Conservation (phyloP, 2,797 vertebrate genomes). For the Enteromius viviparus region DNA sequence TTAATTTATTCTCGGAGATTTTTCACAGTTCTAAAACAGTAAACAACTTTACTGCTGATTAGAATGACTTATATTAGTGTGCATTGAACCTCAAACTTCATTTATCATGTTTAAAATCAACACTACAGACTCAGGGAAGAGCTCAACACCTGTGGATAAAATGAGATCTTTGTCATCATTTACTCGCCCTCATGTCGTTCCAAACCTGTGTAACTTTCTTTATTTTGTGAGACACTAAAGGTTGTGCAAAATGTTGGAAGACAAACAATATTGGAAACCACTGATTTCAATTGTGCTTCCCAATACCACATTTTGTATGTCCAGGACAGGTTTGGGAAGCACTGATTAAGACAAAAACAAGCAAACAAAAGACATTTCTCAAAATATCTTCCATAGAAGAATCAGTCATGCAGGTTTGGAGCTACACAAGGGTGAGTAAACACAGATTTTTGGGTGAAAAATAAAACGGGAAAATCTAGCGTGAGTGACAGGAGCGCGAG, state of each 20-base stretch:
- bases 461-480: not conserved
- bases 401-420: not conserved
- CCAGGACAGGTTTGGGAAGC: no score
- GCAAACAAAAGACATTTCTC: not conserved
- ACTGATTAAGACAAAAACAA: not conserved
- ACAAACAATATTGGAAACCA: not conserved
- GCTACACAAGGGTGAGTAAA: not conserved
- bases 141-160: not conserved
- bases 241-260: not conserved
- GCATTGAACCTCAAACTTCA: constrained; percentile 4
- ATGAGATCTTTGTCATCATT: not conserved
- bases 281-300: not conserved
- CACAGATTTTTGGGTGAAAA: not conserved
- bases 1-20: constrained; percentile 29
- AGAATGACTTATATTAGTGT: constrained; percentile 9
- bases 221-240: not conserved
- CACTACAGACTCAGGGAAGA: not conserved
- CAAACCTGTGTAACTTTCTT: not conserved
- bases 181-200: not conserved
- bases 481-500: not conserved
- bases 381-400: not conserved
- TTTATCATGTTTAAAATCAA: not conserved
- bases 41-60: constrained; percentile 27
- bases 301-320: no score
- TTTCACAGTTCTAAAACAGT: constrained; percentile 21